Conservation (phyloP, 2,113 vertebrate species). For the Peromyscus maniculatus region DNA sequence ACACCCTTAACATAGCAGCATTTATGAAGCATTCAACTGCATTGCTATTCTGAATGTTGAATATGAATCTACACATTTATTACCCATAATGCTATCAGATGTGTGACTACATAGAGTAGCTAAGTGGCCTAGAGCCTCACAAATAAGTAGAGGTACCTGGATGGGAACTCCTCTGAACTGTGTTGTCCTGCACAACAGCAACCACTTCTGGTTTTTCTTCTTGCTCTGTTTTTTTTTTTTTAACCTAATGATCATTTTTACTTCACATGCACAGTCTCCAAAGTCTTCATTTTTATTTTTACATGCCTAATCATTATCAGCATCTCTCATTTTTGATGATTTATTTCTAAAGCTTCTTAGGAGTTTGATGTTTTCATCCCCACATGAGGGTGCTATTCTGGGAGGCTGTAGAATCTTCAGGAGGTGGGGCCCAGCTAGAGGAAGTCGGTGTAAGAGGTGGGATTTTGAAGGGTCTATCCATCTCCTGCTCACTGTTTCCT, state of each 20-base stretch:
- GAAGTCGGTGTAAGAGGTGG: no score
- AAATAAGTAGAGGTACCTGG: accelerated
- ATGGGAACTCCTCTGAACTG: neutral
- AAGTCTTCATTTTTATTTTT: neutral
- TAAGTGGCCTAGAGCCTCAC: neutral
- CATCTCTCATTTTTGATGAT: neutral
- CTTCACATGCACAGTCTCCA: neutral
- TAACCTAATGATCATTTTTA: neutral
- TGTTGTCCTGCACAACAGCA: neutral
- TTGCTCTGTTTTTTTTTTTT: neutral
- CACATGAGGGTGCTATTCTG: neutral
- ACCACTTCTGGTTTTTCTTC: neutral
- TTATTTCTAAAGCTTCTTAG: neutral
- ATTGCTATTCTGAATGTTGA: neutral
- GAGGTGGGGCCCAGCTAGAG: neutral
- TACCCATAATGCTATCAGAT: neutral
- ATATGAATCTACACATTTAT: neutral
- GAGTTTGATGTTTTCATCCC: neutral
- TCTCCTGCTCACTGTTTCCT: neutral
- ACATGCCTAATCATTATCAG: neutral
- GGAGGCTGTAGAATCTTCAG: neutral
- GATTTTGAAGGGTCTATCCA: neutral
- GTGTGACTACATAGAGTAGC: neutral
- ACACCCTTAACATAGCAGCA: neutral
- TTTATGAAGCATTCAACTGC: neutral